Evolutionary conservation across 2,113 vertebrate genomes (phyloP).

Genomic region (Uria lomvia): DNA sequence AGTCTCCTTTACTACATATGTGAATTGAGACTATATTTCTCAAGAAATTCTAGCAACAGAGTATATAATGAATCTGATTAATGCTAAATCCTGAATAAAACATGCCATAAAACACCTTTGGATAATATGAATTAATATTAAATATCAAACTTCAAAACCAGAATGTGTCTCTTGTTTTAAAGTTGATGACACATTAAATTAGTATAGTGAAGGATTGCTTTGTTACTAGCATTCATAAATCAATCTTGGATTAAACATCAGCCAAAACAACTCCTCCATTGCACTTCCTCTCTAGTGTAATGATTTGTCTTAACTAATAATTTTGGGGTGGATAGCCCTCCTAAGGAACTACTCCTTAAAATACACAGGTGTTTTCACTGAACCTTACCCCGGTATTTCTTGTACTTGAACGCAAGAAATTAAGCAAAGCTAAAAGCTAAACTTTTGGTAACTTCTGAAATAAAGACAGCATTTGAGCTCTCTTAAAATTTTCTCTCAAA

Average conservation of each 20-base stretch:
- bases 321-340: not conserved
- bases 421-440: not conserved
- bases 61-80: not conserved
- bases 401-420: not conserved
- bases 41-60: not conserved
- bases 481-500: not conserved
- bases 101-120: not conserved
- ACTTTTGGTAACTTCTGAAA: not conserved
- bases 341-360: not conserved
- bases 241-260: not conserved
- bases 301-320: not conserved
- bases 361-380: not conserved
- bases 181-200: not conserved
- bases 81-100: not conserved
- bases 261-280: not conserved
- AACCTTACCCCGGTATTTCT: not conserved
- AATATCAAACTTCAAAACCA: not conserved
- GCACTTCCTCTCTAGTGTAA: not conserved
- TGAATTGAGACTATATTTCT: not conserved
- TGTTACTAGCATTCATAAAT: not conserved
- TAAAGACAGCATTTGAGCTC: not conserved
- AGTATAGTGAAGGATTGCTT: fast-evolving
- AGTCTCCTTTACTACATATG: not conserved
- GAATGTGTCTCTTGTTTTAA: not conserved
- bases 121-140: not conserved